These are phyloP conservation scores for Muscina levida DNA, from an alignment of 2,888 invertebrate species.

Conservation along the genomic window DNA sequence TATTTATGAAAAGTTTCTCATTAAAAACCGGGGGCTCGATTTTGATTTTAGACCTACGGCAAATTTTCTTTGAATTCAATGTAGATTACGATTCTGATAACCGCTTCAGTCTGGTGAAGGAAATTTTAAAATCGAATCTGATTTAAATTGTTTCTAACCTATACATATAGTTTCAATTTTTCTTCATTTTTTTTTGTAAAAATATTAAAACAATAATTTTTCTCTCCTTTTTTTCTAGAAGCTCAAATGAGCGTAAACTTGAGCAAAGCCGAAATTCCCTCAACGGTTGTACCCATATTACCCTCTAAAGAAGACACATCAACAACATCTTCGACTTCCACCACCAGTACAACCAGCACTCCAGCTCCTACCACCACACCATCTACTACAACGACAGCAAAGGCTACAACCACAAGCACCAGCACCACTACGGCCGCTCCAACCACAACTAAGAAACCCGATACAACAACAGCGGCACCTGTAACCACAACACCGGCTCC, in stretches of 20 bases:
- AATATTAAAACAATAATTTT: not conserved
- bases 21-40: too few relatives aligned
- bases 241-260: conserved; percentile 65
- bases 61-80: too few relatives aligned
- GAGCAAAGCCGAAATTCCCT: conserved; percentile 53
- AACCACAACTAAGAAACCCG: conserved; percentile 77
- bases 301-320: conserved; percentile 48
- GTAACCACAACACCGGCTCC: conserved; percentile 75
- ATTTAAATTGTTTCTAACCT: too few relatives aligned
- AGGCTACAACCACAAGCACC: conserved; percentile 58
- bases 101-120: too few relatives aligned
- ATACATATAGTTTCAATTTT: too few relatives aligned
- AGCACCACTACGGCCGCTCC: conserved; percentile 77
- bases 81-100: too few relatives aligned
- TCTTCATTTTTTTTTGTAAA: too few relatives aligned
- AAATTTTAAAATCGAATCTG: too few relatives aligned
- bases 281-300: conserved; percentile 39
- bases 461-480: conserved; percentile 72
- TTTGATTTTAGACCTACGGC: too few relatives aligned
- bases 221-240: conserved; percentile 44
- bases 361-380: conserved; percentile 44
- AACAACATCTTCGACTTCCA: conserved; percentile 42
- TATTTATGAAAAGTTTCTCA: too few relatives aligned
- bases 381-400: conserved; percentile 46
- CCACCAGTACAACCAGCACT: conserved; percentile 34